Percentiles rank a stretch among this genome's conserved stretches.
phyloP scores from a whole-genome alignment of 2,797 vertebrate species.

The Varecia variegata region DNA sequence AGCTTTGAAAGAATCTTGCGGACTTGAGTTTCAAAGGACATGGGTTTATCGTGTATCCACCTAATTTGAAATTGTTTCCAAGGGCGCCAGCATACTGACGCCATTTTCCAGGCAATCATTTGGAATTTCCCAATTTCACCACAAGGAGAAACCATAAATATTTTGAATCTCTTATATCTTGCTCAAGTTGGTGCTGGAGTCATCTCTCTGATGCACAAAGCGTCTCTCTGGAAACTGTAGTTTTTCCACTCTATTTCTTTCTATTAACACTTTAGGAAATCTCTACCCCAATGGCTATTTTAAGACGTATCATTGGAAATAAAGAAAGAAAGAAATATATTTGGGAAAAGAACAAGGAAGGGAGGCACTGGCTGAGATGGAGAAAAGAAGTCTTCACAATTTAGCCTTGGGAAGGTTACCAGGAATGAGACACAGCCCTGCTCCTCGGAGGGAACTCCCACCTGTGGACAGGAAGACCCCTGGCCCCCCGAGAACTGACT shows the following conservation, averaged over 20 bases:
- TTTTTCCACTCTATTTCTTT: background rate
- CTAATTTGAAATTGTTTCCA: background rate
- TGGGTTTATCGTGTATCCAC: background rate
- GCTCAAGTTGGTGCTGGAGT: background rate
- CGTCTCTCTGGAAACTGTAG: background rate
- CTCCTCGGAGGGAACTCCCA: too few relatives aligned
- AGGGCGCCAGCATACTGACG: background rate
- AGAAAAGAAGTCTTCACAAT: background rate
- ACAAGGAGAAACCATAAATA: background rate
- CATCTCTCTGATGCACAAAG: too few relatives aligned
- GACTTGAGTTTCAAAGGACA: background rate
- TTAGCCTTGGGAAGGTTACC: too few relatives aligned
- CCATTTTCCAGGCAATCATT: background rate
- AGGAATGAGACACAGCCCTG: too few relatives aligned
- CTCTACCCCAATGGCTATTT: background rate
- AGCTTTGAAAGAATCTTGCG: background rate
- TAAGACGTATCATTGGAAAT: background rate
- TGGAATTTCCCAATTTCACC: background rate
- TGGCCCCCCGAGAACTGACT: rapidly evolving
- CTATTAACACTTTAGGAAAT: background rate
- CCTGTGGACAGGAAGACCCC: background rate
- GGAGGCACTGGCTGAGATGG: background rate
- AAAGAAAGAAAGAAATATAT: background rate
- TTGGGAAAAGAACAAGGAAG: background rate
- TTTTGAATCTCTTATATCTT: background rate